Evolutionary conservation across 1,140 invertebrate species (phyloP), one percentile per base, ranked within the genome.

Genomic region (Globodera rostochiensis): DNA sequence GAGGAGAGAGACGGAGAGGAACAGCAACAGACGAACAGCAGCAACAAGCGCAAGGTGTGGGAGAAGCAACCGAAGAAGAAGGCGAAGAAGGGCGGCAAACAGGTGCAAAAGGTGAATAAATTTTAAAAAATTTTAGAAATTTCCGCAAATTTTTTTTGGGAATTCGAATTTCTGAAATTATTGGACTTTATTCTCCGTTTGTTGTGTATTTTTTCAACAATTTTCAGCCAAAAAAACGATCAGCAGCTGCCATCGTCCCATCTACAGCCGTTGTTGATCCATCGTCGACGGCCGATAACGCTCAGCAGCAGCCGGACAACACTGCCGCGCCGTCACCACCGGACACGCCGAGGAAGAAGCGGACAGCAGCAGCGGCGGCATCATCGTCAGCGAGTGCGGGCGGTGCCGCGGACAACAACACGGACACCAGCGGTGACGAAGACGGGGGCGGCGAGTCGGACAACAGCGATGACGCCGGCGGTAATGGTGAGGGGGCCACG

Each of bases 1-100:
- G 77, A 80, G 36, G 92, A 93, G n/a, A 92, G 92, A 83, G 93
- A 94, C 83, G 93, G 93, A 70, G 91, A 83, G 11, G 79, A 82
- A 1, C 53, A 76, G 47, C 13, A 47, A n/a, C 21, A 81, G 78
- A 67, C 36, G 36, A 11, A 46, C 77, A 71, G 71, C 82, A 45
- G 53, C 19, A 46, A 70, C 49, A 90, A 87, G 50, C 45, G 86
- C 66, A 86, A 86, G 45, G 77, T 86, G 46, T 83, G 80, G 84
- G 84, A 86, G 73, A 85, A 86, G 66, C 78, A 79, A 46, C 93
- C 77, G 57, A 84, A 84, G 73, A 83, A 77, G 53, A 87, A 81
- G 67, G 78, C 80, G 36, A 82, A 91, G 91, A 88, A 90, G 86
- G 86, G 66, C 70, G 82, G 53, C 69, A 77, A 84, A 73, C 57